Percentiles rank a stretch among this genome's conserved stretches.
phyloP scores from a whole-genome alignment of 2,113 vertebrate species.

The Callorhinus ursinus region DNA sequence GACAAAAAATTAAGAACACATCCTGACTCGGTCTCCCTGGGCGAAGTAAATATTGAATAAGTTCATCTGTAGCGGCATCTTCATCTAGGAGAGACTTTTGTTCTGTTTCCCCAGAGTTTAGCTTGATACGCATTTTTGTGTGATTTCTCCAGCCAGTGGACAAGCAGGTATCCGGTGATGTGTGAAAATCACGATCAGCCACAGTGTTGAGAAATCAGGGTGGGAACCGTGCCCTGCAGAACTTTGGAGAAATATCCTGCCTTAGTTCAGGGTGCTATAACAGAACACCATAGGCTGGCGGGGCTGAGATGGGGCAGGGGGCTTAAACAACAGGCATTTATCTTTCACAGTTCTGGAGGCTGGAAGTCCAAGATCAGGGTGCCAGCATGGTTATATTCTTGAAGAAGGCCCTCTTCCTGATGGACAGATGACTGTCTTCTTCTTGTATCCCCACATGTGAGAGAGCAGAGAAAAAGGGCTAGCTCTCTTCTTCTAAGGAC shows the following conservation, averaged over 20 bases:
- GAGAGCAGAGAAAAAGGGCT: background rate
- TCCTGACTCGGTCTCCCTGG: background rate
- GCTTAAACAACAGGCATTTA: background rate
- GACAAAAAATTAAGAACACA: background rate
- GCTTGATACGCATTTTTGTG: background rate
- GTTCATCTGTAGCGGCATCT: background rate
- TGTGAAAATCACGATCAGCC: background rate
- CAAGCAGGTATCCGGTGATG: background rate
- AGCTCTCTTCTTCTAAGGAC: background rate
- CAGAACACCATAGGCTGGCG: background rate
- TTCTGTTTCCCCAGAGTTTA: background rate
- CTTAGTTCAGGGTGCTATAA: background rate
- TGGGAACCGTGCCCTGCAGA: background rate
- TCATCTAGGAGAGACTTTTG: background rate
- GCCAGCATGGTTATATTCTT: background rate
- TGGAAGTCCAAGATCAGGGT: background rate
- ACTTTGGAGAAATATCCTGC: background rate
- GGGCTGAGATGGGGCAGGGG: no score
- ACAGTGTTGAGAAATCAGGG: background rate
- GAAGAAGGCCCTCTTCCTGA: background rate
- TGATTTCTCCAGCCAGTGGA: background rate
- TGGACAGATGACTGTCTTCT: background rate
- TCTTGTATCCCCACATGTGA: background rate
- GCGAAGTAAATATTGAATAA: background rate
- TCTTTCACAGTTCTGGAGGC: background rate